Base-by-base conservation (phyloP, 1,140 invertebrate species). In the Homalodisca vitripennis region DNA sequence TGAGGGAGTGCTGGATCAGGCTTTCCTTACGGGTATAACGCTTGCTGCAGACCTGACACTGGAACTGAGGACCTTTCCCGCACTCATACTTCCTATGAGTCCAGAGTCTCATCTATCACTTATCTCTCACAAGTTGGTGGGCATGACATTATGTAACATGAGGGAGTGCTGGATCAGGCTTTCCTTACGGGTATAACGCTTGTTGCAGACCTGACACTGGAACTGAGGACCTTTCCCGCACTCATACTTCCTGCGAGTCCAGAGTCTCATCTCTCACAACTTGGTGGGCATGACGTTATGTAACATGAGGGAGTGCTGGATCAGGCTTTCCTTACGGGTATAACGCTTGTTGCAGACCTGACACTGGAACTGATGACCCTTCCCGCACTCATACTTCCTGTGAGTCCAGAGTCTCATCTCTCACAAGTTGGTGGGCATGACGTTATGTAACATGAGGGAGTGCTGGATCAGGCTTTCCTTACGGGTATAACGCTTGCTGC, bases 291-390 rank as follows among this genome's bases (percentile, higher is more conserved):
- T 51, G 3, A 51, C 22, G 48, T 70, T 69, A 57, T 74, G 73
- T 57, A 68, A 67, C 26, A 69, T 70, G 20, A 63, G 51, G 10
- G 53, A 53, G n/a, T 73, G 67, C 6, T 55, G 62, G 3, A 71
- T 71, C 13, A 74, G 60, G 17, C 22, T 67, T 29, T 55, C 63
- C 64, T 71, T 71, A 14, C 51, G 2, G 2, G 57, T 70, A 55
- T 70, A 73, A 3, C 41, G 47, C 53, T 71, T 70, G 1, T 41
- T 47, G 47, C 71, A 74, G 0, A 60, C 13, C 2, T 53, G 41
- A 63, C 72, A 75, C 13, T 67, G 64, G 79, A 87, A 88, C 77
- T 86, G 84, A 24, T 87, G 86, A 67, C 85, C 83, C 77, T 74
- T 68, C 20, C 74, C 74, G 34, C 74, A 75, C 27, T 75, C 73